phyloP scores from a whole-genome alignment of 2,888 invertebrate species.

The Tupiocoris notatus region DNA sequence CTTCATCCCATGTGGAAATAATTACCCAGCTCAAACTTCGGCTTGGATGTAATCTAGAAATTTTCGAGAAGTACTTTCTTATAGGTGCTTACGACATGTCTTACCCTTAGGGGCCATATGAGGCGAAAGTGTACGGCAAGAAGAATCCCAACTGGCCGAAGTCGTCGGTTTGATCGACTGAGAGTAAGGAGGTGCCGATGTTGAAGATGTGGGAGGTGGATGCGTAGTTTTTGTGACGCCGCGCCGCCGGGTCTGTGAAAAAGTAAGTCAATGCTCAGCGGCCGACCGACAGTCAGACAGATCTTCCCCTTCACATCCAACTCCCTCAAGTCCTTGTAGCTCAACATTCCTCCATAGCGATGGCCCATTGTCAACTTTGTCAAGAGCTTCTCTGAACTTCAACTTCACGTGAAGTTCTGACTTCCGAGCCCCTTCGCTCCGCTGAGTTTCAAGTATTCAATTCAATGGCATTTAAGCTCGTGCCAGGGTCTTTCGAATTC shows the following conservation, averaged over 20 bases:
- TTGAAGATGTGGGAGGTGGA: slow-evolving; percentile 13
- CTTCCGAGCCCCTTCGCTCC: neutral
- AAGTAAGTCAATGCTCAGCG: slow-evolving; percentile 36
- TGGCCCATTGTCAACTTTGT: slow-evolving; percentile 37
- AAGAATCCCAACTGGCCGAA: too few species aligned
- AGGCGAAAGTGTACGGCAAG: too few species aligned
- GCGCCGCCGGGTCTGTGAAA: slow-evolving; percentile 36
- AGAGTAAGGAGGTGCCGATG: neutral
- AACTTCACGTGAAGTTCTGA: slow-evolving; percentile 8
- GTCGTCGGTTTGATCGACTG: too few species aligned
- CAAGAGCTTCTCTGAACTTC: slow-evolving; percentile 1
- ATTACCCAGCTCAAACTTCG: too few species aligned
- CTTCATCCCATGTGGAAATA: too few species aligned
- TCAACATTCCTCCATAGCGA: slow-evolving; percentile 41
- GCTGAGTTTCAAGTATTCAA: neutral
- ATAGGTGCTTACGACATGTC: too few species aligned
- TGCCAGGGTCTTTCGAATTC: too few species aligned
- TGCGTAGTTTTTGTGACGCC: slow-evolving; percentile 40
- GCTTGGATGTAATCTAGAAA: too few species aligned
- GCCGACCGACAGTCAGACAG: neutral
- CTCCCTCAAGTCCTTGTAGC: slow-evolving; percentile 7
- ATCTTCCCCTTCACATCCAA: neutral
- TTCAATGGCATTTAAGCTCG: too few species aligned
- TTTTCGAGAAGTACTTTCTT: too few species aligned
- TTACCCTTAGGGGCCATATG: too few species aligned